Evolutionary conservation across 2,797 vertebrate genomes (phyloP).

Genomic region (Poeciliopsis turneri): DNA sequence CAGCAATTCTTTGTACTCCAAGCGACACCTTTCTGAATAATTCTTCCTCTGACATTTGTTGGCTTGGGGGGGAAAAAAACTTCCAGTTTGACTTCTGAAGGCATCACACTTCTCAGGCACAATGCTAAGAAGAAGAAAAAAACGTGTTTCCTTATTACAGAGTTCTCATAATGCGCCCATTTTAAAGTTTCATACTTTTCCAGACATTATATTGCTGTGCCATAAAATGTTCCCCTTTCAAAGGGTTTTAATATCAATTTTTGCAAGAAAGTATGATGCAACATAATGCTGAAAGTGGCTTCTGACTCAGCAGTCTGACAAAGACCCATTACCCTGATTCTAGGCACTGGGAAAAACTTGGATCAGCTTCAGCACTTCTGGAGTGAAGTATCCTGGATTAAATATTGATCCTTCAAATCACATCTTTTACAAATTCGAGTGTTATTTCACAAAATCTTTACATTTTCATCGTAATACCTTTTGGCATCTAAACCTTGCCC

Average conservation of each 20-base stretch:
- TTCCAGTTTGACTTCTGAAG: background rate
- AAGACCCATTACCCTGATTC: background rate
- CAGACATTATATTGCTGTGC: background rate
- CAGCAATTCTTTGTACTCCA: conserved; percentile 14
- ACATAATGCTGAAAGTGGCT: background rate
- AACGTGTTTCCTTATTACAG: background rate
- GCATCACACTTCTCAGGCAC: conserved; percentile 5
- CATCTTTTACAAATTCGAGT: background rate
- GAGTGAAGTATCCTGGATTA: background rate
- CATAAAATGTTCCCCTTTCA: background rate
- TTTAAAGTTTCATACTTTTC: background rate
- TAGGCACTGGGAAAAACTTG: background rate
- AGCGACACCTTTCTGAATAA: conserved; percentile 9
- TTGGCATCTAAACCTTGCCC: background rate
- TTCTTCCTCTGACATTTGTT: conserved; percentile 14
- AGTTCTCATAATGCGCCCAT: background rate
- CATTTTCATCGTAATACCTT: too few species aligned
- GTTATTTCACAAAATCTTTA: too few species aligned
- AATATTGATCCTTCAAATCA: background rate
- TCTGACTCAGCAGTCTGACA: background rate
- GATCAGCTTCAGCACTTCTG: background rate
- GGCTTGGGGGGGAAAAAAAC: background rate
- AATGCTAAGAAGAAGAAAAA: conserved; percentile 1
- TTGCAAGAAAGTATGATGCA: background rate
- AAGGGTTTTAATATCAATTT: background rate